These are phyloP conservation scores for Drepana falcataria DNA, from an alignment of 2,888 invertebrate species.

Conservation along the genomic window DNA sequence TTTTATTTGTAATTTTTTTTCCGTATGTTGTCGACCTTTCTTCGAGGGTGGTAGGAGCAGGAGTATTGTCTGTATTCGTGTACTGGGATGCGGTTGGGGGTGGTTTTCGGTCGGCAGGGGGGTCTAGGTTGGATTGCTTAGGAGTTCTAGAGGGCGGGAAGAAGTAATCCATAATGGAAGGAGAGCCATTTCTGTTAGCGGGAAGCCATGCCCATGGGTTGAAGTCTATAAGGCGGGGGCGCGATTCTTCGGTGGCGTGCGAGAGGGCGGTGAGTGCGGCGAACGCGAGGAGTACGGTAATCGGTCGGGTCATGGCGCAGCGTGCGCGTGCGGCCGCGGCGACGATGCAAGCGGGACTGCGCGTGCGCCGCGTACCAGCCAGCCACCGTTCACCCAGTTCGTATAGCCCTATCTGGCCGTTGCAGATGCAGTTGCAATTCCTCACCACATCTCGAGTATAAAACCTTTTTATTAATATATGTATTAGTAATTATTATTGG, in stretches of 20 bases:
- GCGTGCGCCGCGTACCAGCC: constrained; percentile 48
- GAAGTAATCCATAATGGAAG: constrained; percentile 74
- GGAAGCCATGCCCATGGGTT: constrained; percentile 75
- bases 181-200: constrained; percentile 59
- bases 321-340: constrained; percentile 70
- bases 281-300: constrained; percentile 60
- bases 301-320: constrained; percentile 62
- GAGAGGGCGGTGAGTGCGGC: constrained; percentile 46
- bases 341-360: constrained; percentile 71
- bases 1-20: constrained; percentile 61
- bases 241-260: constrained; percentile 51
- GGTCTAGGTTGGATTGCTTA: constrained; percentile 66
- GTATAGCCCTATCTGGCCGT: constrained; percentile 48
- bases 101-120: constrained; percentile 60
- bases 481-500: too few relatives aligned
- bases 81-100: constrained; percentile 35
- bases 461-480: background rate
- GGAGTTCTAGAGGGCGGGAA: constrained; percentile 75
- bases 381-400: constrained; percentile 53
- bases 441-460: constrained; percentile 8
- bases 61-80: constrained; percentile 39
- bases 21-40: constrained; percentile 61
- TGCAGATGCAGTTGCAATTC: constrained; percentile 40
- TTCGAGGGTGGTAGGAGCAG: constrained; percentile 54
- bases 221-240: constrained; percentile 66